Conservation (phyloP, 2,113 vertebrate genomes). For the Halcyon malimbica region DNA sequence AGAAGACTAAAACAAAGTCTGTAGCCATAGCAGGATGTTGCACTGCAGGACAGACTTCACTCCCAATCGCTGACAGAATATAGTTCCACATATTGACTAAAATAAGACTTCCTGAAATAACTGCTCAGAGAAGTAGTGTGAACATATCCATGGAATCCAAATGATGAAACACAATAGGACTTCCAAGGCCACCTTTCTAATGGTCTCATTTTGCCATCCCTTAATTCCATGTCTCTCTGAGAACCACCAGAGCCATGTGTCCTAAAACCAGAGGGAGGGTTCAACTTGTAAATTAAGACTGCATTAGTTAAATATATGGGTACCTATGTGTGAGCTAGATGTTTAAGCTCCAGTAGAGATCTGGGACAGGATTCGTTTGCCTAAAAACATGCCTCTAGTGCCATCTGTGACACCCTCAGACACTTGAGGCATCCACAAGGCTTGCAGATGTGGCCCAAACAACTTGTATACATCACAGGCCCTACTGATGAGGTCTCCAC, state of each 20-base stretch:
- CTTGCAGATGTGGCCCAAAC: neutral
- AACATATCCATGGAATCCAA: neutral
- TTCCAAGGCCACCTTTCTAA: neutral
- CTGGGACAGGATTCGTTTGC: neutral
- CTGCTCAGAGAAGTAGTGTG: neutral
- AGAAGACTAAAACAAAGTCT: neutral
- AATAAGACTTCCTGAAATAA: neutral
- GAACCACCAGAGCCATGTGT: neutral
- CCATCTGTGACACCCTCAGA: neutral
- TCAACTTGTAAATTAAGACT: neutral
- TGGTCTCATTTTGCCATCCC: neutral
- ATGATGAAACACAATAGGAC: neutral
- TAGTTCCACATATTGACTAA: neutral
- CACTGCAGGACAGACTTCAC: neutral
- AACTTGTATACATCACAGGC: neutral
- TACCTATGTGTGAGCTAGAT: neutral
- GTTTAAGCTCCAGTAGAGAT: neutral
- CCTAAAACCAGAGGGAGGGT: neutral
- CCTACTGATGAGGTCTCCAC: neutral
- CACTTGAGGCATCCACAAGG: neutral
- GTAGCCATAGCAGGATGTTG: neutral
- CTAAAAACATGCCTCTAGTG: neutral
- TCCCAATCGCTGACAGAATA: neutral
- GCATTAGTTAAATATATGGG: rapidly evolving
- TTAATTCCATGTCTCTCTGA: neutral